Percentiles rank a stretch among this genome's conserved stretches.
phyloP scores from a whole-genome alignment of 2,888 invertebrate species.

The Torymus aiolomorphi region DNA sequence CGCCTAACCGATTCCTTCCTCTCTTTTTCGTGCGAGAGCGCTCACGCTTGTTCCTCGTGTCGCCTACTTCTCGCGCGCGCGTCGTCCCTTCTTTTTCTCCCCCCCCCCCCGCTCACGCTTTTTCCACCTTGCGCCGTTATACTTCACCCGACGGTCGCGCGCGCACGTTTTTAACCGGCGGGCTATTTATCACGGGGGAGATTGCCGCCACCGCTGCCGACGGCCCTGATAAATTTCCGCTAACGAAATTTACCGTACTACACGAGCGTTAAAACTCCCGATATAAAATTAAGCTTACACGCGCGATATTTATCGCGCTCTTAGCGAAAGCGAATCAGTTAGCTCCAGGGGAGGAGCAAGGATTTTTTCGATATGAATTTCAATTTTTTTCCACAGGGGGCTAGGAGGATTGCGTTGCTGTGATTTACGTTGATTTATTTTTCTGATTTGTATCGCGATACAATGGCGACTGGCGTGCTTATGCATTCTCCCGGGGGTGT shows the following conservation, averaged over 20 bases:
- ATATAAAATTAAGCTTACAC: conserved; percentile 49
- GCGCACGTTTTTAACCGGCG: conserved; percentile 25
- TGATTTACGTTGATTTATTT: not conserved
- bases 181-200: conserved; percentile 43
- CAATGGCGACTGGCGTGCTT: too few species aligned
- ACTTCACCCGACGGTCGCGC: not conserved
- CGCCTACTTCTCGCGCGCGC: not conserved
- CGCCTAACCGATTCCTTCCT: conserved; percentile 44
- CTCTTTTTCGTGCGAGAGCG: not conserved
- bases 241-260: conserved; percentile 37
- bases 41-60: not conserved
- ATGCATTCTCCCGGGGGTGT: too few species aligned
- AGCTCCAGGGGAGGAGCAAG: too few species aligned
- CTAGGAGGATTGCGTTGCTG: not conserved
- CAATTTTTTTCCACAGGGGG: not conserved
- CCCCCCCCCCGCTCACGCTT: not conserved
- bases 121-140: conserved; percentile 9
- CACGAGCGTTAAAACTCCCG: conserved; percentile 23
- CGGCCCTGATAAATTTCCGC: conserved; percentile 41
- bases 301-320: conserved; percentile 44
- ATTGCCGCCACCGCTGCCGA: conserved; percentile 13
- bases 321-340: conserved; percentile 29
- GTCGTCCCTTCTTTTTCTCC: not conserved
- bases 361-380: too few species aligned
- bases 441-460: not conserved